Percentiles rank a stretch among this genome's conserved stretches.
These are phyloP conservation scores for Heterotilapia buettikoferi DNA, from an alignment of 2,113 vertebrate genomes.

Conservation along the genomic window DNA sequence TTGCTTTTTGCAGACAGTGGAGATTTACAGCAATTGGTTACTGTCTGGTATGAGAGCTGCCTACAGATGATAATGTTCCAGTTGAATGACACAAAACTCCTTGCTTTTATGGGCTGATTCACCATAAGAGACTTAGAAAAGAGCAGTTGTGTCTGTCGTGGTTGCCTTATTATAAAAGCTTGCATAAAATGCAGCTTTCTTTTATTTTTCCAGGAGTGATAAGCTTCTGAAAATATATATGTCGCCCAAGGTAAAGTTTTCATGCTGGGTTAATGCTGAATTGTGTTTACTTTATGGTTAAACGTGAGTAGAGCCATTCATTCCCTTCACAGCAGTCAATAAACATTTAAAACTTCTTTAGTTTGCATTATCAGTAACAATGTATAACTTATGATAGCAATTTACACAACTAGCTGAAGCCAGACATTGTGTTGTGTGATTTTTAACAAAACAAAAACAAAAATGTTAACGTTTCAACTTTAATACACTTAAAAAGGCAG, in stretches of 20 bases:
- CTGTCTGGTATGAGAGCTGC: slow-evolving; percentile 77
- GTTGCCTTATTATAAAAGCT: background rate
- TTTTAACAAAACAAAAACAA: background rate
- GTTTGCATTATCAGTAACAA: background rate
- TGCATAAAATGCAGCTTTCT: background rate
- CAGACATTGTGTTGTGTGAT: background rate
- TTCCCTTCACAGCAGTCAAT: background rate
- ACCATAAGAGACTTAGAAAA: slow-evolving; percentile 74
- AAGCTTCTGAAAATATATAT: slow-evolving; percentile 74
- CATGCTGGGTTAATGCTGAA: background rate
- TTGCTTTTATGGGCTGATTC: slow-evolving; percentile 85
- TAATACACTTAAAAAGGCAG: background rate
- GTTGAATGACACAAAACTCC: slow-evolving; percentile 69
- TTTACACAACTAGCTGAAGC: background rate
- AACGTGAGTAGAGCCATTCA: background rate
- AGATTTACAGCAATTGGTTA: slow-evolving; percentile 88
- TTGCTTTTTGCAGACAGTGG: slow-evolving; percentile 70
- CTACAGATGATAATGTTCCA: slow-evolving; percentile 86
- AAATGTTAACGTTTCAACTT: background rate
- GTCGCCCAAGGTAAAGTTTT: slow-evolving; percentile 60
- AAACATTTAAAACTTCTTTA: background rate
- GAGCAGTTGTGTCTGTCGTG: background rate
- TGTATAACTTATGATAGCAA: background rate
- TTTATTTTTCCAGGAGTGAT: slow-evolving; percentile 77
- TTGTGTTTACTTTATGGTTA: background rate